Evolutionary conservation across 2,888 invertebrate genomes (phyloP).

Genomic region (Scrobipalpa costella): DNA sequence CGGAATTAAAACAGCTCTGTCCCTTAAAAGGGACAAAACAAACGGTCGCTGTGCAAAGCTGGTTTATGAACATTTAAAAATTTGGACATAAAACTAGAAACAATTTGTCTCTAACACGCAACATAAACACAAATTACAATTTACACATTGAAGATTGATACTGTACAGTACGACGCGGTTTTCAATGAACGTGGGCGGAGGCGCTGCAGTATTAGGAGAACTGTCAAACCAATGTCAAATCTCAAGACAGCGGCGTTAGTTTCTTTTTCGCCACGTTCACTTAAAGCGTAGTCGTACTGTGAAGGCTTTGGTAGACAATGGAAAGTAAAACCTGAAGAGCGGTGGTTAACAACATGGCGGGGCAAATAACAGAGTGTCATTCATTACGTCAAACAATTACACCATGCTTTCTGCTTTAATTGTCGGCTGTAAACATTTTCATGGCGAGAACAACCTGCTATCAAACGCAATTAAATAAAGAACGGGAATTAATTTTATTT

Average conservation of each 20-base stretch:
- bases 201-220: too few relatives aligned
- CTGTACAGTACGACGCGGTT: too few relatives aligned
- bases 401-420: constrained; percentile 47
- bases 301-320: constrained; percentile 38
- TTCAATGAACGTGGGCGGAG: too few relatives aligned
- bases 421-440: constrained; percentile 44
- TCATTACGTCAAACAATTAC: constrained; percentile 48
- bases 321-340: constrained; percentile 39
- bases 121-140: constrained; percentile 25
- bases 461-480: constrained; percentile 44
- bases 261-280: too few relatives aligned
- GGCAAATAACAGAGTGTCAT: constrained; percentile 43
- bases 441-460: constrained; percentile 38
- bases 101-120: constrained; percentile 1
- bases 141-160: constrained; percentile 32
- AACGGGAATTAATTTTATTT: constrained; percentile 45
- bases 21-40: too few relatives aligned
- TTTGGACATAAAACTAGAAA: not conserved
- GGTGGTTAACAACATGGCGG: constrained; percentile 36
- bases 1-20: not conserved
- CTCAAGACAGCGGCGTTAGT: too few relatives aligned
- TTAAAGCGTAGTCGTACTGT: not conserved
- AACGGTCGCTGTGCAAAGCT: not conserved
- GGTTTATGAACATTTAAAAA: not conserved
- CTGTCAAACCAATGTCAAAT: too few relatives aligned